phyloP scores from a whole-genome alignment of 2,888 invertebrate genomes.

The Luperina nickerlii region DNA sequence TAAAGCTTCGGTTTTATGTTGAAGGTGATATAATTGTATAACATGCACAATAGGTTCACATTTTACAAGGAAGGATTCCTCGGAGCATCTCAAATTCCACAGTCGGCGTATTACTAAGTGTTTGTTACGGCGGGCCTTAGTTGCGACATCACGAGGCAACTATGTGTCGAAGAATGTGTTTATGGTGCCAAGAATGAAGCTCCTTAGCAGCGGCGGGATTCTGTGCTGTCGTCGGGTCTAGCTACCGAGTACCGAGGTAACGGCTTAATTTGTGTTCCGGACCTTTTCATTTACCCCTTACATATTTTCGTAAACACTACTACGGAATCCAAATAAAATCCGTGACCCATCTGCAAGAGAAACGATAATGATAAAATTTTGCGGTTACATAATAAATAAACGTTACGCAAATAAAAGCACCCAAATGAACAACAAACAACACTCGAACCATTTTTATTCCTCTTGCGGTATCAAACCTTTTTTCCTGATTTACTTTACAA shows the following conservation, averaged over 20 bases:
- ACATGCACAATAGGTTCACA: constrained; percentile 73
- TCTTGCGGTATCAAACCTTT: constrained; percentile 39
- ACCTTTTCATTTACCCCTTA: constrained; percentile 39
- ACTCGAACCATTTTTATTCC: constrained; percentile 38
- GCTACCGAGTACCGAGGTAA: constrained; percentile 68
- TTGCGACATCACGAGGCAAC: constrained; percentile 86
- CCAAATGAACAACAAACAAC: constrained; percentile 51
- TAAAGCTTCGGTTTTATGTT: constrained; percentile 79
- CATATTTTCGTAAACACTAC: constrained; percentile 27
- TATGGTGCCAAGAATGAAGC: constrained; percentile 88
- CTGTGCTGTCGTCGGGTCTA: constrained; percentile 62
- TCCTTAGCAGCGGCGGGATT: constrained; percentile 79
- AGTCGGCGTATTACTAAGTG: constrained; percentile 79
- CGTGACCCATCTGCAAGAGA: constrained; percentile 13
- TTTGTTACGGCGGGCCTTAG: constrained; percentile 82
- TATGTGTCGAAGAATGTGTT: constrained; percentile 90
- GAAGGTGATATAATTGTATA: constrained; percentile 82
- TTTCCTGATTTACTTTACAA: constrained; percentile 63
- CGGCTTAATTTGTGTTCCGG: constrained; percentile 66
- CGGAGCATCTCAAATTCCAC: constrained; percentile 84
- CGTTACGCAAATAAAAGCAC: constrained; percentile 40
- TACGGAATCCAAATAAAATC: constrained; percentile 14
- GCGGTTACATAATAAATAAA: constrained; percentile 33
- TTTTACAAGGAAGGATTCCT: constrained; percentile 83
- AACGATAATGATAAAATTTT: constrained; percentile 27